Evolutionary conservation across 37 sponge, comb jelly and placozoan genomes (phyloP).

Genomic region (Corticium candelabrum): DNA sequence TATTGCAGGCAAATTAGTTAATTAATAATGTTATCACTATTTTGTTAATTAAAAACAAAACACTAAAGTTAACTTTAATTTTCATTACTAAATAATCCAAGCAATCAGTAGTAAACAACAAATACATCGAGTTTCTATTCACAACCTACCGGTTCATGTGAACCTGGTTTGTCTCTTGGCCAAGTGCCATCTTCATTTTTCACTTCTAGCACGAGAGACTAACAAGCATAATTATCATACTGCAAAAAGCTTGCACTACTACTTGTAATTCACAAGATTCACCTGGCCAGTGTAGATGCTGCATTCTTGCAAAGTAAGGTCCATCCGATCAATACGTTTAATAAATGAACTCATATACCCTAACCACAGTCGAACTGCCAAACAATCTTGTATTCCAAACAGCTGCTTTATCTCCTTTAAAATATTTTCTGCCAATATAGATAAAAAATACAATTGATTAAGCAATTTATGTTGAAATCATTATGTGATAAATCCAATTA

Average conservation of each 20-base stretch:
- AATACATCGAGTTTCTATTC: too few relatives aligned
- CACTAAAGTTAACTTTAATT: too few relatives aligned
- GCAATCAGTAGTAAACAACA: too few relatives aligned
- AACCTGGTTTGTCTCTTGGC: constrained; percentile 25
- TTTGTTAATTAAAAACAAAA: too few relatives aligned
- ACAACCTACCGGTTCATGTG: neutral
- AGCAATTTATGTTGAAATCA: too few relatives aligned
- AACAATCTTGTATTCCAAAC: constrained; percentile 30
- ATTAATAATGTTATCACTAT: too few relatives aligned
- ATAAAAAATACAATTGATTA: too few relatives aligned
- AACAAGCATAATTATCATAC: neutral
- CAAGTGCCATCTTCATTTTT: constrained; percentile 62
- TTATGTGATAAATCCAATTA: too few relatives aligned
- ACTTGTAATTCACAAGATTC: neutral
- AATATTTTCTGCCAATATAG: constrained; percentile 10
- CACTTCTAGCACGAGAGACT: constrained; percentile 56
- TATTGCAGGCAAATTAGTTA: too few relatives aligned
- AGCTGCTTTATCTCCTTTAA: constrained; percentile 20
- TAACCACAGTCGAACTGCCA: constrained; percentile 68
- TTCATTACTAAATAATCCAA: too few relatives aligned
- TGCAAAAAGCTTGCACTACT: neutral
- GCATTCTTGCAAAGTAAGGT: constrained; percentile 50
- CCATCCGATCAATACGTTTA: constrained; percentile 38
- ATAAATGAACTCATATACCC: constrained; percentile 68
- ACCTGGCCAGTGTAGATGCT: constrained; percentile 70